phyloP scores from a whole-genome alignment of 92 coral and sea anemone species.

The Pocillopora meandrina region DNA sequence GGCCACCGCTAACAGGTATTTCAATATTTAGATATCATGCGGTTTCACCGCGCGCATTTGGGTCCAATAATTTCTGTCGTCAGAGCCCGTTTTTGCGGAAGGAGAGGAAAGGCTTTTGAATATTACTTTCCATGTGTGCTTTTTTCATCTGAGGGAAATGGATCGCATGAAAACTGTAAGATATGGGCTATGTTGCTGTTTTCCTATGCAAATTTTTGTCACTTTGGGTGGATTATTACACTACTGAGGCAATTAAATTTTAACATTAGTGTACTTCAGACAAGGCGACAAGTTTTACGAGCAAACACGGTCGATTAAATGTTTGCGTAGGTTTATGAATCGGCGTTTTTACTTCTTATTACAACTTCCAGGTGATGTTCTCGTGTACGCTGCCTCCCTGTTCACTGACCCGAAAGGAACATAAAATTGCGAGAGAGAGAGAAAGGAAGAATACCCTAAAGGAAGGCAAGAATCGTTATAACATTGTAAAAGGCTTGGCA shows the following conservation, averaged over 20 bases:
- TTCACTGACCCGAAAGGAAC: slow-evolving; percentile 71
- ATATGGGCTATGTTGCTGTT: background rate
- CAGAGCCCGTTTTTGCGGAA: background rate
- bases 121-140: background rate
- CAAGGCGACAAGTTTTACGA: background rate
- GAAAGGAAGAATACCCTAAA: slow-evolving; percentile 78
- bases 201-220: slow-evolving; percentile 28
- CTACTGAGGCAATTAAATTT: slow-evolving; percentile 33
- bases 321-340: slow-evolving; percentile 22
- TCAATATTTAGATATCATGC: background rate
- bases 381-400: slow-evolving; percentile 85
- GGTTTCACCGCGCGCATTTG: slow-evolving; percentile 10
- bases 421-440: slow-evolving; percentile 62
- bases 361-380: slow-evolving; percentile 75
- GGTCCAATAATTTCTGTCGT: background rate
- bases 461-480: slow-evolving; percentile 87
- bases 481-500: slow-evolving; percentile 90
- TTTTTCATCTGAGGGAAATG: background rate
- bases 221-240: background rate
- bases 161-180: slow-evolving; percentile 44
- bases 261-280: slow-evolving; percentile 19
- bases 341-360: background rate
- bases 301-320: slow-evolving; percentile 9
- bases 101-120: background rate
- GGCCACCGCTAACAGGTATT: slow-evolving; percentile 33